Evolutionary conservation across 2,113 vertebrate genomes (phyloP).

Genomic region (Porphyrio hochstetteri): DNA sequence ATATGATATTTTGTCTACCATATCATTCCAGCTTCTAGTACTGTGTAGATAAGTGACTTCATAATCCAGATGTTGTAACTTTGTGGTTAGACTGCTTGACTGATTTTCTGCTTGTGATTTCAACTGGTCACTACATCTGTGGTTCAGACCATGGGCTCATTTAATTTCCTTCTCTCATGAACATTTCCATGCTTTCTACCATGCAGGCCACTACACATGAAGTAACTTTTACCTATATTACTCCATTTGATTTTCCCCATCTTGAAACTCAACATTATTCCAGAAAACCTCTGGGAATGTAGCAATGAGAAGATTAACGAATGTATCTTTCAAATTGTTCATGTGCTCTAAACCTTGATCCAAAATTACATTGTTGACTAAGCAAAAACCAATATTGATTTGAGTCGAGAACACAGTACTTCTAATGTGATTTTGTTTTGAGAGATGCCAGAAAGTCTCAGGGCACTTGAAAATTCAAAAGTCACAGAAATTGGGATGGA

Average conservation of each 20-base stretch:
- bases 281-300: constrained; percentile 4
- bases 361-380: neutral
- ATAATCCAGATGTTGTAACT: constrained; percentile 40
- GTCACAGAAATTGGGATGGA: neutral
- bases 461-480: neutral
- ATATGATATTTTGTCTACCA: constrained; percentile 10
- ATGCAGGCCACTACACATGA: constrained; percentile 7
- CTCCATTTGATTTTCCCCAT: constrained; percentile 3
- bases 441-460: neutral
- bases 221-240: constrained; percentile 31
- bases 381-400: neutral
- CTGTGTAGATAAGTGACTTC: neutral
- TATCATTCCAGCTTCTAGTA: neutral
- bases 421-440: neutral
- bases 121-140: constrained; percentile 23
- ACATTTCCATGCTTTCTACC: neutral
- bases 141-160: neutral
- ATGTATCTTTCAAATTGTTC: neutral
- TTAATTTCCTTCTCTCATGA: neutral
- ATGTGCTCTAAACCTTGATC: neutral
- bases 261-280: neutral
- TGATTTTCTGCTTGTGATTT: constrained; percentile 22
- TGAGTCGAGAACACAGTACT: neutral
- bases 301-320: constrained; percentile 33
- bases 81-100: constrained; percentile 17